A percentile compares a stretch with the other conserved stretches of the same genome.
Conservation (phyloP, 2,113 vertebrate genomes). For the Henicopernis longicauda region DNA sequence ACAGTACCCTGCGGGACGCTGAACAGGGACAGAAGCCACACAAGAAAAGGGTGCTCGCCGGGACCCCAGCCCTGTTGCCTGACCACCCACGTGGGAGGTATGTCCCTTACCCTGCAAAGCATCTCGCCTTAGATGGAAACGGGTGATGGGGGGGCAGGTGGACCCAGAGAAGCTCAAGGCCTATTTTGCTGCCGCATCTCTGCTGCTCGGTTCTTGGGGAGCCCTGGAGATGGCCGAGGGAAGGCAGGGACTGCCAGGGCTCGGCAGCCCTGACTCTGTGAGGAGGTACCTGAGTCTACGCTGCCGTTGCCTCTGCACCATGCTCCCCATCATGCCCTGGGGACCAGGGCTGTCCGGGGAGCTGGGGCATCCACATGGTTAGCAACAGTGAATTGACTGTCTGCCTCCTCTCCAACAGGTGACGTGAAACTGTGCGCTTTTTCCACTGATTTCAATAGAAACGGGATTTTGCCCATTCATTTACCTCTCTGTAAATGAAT, state of each 20-base stretch:
- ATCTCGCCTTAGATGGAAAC: not conserved
- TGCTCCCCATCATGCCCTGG: too few species aligned
- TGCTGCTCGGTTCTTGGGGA: not conserved
- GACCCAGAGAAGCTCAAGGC: not conserved
- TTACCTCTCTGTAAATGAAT: not conserved
- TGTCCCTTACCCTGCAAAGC: not conserved
- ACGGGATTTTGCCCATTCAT: not conserved
- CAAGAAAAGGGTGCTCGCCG: accelerated
- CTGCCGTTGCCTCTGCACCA: not conserved
- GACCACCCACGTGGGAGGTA: accelerated
- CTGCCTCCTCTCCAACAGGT: not conserved
- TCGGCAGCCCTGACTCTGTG: not conserved
- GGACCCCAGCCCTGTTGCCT: not conserved
- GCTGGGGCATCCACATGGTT: not conserved
- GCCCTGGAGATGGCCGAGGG: not conserved
- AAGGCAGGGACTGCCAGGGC: not conserved
- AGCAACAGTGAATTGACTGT: not conserved
- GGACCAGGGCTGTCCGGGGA: not conserved
- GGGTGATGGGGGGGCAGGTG: accelerated
- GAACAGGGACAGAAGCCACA: not conserved
- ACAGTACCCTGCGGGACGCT: not conserved
- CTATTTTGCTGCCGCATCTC: not conserved
- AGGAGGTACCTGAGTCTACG: accelerated
- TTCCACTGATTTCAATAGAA: not conserved
- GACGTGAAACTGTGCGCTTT: not conserved